A percentile compares a stretch with the other conserved stretches of the same genome.
Evolutionary conservation across 2,113 vertebrate species (phyloP).

Genomic region (Pogona vitticeps): DNA sequence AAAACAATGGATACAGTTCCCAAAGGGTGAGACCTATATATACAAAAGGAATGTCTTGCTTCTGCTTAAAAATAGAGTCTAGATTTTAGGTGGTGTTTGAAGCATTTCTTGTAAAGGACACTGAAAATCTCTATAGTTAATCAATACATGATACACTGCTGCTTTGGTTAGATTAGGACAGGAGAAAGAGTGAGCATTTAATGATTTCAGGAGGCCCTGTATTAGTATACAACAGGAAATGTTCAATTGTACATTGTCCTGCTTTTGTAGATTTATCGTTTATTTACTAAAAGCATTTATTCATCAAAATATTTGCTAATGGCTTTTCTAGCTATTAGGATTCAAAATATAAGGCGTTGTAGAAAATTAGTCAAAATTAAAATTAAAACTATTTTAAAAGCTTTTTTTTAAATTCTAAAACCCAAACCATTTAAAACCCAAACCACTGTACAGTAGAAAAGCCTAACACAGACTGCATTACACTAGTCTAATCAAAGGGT

Average conservation of each 20-base stretch:
- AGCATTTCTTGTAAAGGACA: too few relatives aligned
- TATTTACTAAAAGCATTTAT: too few relatives aligned
- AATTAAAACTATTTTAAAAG: neutral
- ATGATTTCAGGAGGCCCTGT: conserved; percentile 37
- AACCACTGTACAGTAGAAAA: too few relatives aligned
- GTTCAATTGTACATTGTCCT: neutral
- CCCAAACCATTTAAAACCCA: too few relatives aligned
- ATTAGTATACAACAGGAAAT: conserved; percentile 53
- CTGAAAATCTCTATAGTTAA: neutral
- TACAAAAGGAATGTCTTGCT: neutral
- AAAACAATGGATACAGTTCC: too few relatives aligned
- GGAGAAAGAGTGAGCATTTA: neutral
- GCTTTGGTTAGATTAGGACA: neutral
- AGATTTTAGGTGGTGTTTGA: neutral
- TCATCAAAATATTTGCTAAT: too few relatives aligned
- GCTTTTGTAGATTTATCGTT: conserved; percentile 47
- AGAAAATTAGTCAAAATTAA: too few relatives aligned
- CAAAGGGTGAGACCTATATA: neutral
- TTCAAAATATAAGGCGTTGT: too few relatives aligned
- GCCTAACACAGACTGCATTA: too few relatives aligned
- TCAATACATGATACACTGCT: neutral
- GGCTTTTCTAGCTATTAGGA: too few relatives aligned
- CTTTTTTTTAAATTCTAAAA: too few relatives aligned
- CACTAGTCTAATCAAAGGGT: too few relatives aligned
- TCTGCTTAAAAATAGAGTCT: neutral